phyloP scores from a whole-genome alignment of 2,113 vertebrate genomes.

The Oreochromis niloticus region DNA sequence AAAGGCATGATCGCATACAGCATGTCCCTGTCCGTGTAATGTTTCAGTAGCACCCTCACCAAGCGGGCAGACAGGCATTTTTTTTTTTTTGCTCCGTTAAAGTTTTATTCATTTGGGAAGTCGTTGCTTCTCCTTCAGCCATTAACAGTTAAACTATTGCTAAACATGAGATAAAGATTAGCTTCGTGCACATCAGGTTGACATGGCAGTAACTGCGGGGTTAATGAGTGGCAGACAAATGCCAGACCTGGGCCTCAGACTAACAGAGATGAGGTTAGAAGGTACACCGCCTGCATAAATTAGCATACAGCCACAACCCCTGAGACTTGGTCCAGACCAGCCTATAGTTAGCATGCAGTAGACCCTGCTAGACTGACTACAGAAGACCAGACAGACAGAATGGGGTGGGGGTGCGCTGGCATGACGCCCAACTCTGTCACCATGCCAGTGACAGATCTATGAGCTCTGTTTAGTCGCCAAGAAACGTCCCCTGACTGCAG shows the following conservation, averaged over 20 bases:
- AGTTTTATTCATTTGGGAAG: background rate
- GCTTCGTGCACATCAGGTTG: background rate
- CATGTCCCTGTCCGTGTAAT: background rate
- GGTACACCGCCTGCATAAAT: slow-evolving; percentile 62
- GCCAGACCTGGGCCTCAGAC: slow-evolving; percentile 35
- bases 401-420: slow-evolving; percentile 36
- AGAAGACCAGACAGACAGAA: slow-evolving; percentile 48
- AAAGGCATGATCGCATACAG: background rate
- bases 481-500: slow-evolving; percentile 19
- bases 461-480: slow-evolving; percentile 29
- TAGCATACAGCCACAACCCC: slow-evolving; percentile 58
- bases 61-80: background rate
- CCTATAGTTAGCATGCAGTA: slow-evolving; percentile 65
- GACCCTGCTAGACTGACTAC: slow-evolving; percentile 60
- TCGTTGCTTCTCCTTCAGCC: background rate
- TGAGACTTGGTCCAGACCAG: slow-evolving; percentile 50
- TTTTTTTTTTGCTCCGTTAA: background rate
- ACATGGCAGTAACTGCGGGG: slow-evolving; percentile 17
- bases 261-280: slow-evolving; percentile 6
- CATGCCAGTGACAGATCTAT: slow-evolving; percentile 48
- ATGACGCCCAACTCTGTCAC: slow-evolving; percentile 51
- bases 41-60: background rate
- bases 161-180: background rate
- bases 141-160: background rate
- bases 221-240: slow-evolving; percentile 55